phyloP scores from a whole-genome alignment of 2,113 vertebrate genomes.

The Pycnonotus jocosus region DNA sequence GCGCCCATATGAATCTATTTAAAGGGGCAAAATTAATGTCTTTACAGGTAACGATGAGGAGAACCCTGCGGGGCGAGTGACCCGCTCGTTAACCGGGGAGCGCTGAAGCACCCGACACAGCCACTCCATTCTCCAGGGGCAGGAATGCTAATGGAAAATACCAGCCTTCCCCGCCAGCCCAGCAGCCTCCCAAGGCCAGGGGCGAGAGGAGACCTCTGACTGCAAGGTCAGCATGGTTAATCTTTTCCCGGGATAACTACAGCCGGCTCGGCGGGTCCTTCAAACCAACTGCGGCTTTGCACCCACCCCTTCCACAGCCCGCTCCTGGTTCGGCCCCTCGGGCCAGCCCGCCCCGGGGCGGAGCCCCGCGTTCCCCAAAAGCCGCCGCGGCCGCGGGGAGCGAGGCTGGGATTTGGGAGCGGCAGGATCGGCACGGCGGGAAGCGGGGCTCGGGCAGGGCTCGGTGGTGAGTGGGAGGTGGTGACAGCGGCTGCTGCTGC shows the following conservation, averaged over 20 bases:
- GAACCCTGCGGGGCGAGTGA: background rate
- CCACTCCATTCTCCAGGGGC: background rate
- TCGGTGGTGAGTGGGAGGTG: background rate
- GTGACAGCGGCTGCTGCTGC: fast-evolving
- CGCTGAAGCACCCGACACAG: background rate
- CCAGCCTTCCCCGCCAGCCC: background rate
- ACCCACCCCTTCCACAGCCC: fast-evolving
- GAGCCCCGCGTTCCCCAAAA: background rate
- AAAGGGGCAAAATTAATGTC: background rate
- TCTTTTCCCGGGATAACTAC: fast-evolving
- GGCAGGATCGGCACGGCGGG: fast-evolving
- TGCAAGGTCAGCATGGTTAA: background rate
- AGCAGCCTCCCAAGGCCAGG: background rate
- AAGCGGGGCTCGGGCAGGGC: fast-evolving
- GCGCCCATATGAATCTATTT: background rate
- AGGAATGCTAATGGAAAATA: background rate
- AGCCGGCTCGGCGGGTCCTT: fast-evolving
- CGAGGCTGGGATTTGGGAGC: fast-evolving
- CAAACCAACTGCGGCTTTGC: background rate
- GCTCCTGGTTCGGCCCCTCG: background rate
- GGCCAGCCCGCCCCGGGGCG: background rate
- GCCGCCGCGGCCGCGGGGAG: background rate
- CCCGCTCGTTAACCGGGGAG: background rate
- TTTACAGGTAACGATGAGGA: background rate
- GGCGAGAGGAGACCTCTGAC: background rate